phyloP scores from a whole-genome alignment of 1,140 invertebrate species.

The Contarinia nasturtii region DNA sequence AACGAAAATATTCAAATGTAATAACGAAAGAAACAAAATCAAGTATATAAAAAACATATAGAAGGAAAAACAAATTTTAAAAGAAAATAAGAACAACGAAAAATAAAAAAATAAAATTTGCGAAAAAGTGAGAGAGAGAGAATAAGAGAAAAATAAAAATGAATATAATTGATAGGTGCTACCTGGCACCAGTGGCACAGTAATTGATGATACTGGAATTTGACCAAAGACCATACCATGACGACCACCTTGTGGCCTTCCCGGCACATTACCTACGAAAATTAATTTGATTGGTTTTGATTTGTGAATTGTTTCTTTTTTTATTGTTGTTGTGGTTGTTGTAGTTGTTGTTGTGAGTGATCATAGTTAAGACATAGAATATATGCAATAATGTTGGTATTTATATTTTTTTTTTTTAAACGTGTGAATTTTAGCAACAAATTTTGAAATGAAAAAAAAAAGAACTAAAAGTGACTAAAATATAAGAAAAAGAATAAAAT shows the following conservation, averaged over 20 bases:
- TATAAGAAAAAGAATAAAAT: no score
- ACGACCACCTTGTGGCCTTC: conserved; percentile 41
- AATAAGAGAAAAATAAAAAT: conserved; percentile 1
- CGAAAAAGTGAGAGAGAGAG: not conserved
- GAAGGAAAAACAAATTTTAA: no score
- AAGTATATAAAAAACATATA: no score
- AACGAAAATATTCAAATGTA: no score
- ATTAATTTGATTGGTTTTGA: no score
- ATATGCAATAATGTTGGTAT: not conserved
- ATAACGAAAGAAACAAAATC: no score
- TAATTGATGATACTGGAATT: conserved; percentile 33
- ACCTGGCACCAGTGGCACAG: conserved; percentile 31
- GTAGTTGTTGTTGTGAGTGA: no score
- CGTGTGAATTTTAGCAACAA: not conserved
- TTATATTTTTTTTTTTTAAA: no score
- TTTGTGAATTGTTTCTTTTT: no score
- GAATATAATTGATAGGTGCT: conserved; percentile 5
- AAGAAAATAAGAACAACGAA: not conserved
- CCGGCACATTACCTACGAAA: conserved; percentile 38
- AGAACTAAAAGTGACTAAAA: not conserved
- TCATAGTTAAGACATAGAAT: conserved; percentile 3
- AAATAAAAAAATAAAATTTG: not conserved
- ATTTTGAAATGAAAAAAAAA: not conserved
- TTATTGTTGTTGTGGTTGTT: no score
- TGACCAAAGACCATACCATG: conserved; percentile 46